Base-by-base conservation (phyloP, 1,140 invertebrate genomes). In the Drosophila trapezifrons region DNA sequence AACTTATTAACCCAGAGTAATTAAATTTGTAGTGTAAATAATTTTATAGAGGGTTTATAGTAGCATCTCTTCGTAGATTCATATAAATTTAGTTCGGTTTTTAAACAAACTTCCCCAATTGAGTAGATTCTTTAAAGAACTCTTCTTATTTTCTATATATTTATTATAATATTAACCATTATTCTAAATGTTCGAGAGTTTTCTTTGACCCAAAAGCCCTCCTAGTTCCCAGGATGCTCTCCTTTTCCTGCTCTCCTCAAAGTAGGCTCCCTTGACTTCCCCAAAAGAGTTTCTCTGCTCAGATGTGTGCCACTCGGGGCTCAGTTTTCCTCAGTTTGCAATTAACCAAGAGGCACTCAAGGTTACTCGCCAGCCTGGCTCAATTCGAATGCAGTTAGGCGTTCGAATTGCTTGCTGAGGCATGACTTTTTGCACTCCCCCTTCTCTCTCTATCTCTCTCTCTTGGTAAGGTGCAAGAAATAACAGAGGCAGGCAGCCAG, bases 381-480 rank as follows among this genome's bases (percentile, higher is more conserved):
- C 69, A 58, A 71, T 76, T 76, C 62, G 52, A 83, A 72, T 78
- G 84, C 84, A 84, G 84, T 89, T 89, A 89, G 77, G 45, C 67
- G 84, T 77, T 85, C 84, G 80, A 77, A 72, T 89, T 89, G 70
- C 37, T 71, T 63, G 70, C 70, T 76, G 69, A 76, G 78, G 77
- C 84, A 38, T 84, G 51, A 78, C 69, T 63, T 35, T 25, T 52
- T 32, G 10, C 5, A 18, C 38, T 12, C 17, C 37, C n/a, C 60
- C 7, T 12, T 22, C 43, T 22, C 13, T 15, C 18, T 15, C 18
- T 7, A n/a, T n/a, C n/a, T 22, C 27, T 27, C 40, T 20, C 20
- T 35, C 2, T 29, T 0, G 18, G 25, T 27, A 43, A 72, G 32
- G 32, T 25, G 67, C 46, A 72, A 38, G 46, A 54, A 51, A 37